Evolutionary conservation across 2,888 invertebrate species (phyloP), one percentile per base, ranked within the genome.

Genomic region (Nymphalis urticae): DNA sequence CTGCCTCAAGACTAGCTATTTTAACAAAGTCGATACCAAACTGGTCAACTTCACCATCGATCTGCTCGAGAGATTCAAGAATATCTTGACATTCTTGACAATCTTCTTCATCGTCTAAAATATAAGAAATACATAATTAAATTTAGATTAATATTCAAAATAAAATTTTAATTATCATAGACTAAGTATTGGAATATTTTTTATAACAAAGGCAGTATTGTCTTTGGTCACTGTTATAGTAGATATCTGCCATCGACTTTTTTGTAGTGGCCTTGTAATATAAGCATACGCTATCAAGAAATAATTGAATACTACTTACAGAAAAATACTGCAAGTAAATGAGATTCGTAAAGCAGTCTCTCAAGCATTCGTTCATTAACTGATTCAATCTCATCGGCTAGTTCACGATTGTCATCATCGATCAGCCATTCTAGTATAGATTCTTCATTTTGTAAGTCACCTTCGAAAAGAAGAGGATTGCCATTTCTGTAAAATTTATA

Each of bases 1-100:
- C 97, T 2, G 97, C 96, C 77, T 96, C 96, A 0, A 95, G 92
- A 80, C 97, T 97, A 56, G 96, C 95, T 66, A 98, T 97, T 86
- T 98, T 98, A 0, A 98, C 98, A 87, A 98, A 98, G 85, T 98
- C 98, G 76, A 98, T 98, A n/a, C 97, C 97, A 83, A 95, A 97
- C 78, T 96, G 94, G 87, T 98, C 98, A 0, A 98, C 97, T 90
- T 98, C 98, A 48, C 98, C 98, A 80, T 99, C 98, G 76, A 99
- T 98, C 85, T 97, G 96, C 88, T 98, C 98, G 53, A 98, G 88
- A 72, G 97, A 96, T 84, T 97, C 96, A 59, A 98, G 93, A 66
- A 98, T 98, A 83, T 97, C 97, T 75, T 96, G 95, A 82, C 98
- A 98, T 85, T 97, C 97, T 17, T 96, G 95, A 86, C 98, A 98